Evolutionary conservation across 2,113 vertebrate genomes (phyloP).

Genomic region (Tympanuchus pallidicinctus): DNA sequence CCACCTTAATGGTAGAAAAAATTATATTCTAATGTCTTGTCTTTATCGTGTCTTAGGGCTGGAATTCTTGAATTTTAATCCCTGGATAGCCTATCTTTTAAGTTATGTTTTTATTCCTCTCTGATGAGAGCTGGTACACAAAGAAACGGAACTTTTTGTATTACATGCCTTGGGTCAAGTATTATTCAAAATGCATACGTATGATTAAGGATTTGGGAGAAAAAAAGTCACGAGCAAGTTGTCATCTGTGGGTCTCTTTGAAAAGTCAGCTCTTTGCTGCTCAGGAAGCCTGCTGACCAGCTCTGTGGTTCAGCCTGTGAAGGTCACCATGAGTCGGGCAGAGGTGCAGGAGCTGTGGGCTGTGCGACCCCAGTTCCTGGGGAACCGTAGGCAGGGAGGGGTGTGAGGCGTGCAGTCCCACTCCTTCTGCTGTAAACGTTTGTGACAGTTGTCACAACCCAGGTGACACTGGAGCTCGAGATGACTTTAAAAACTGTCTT

Average conservation of each 20-base stretch:
- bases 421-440: fast-evolving
- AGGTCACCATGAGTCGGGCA: not conserved
- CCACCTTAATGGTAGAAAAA: not conserved
- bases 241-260: not conserved
- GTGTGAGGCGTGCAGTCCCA: fast-evolving
- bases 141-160: not conserved
- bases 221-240: not conserved
- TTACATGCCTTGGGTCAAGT: not conserved
- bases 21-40: not conserved
- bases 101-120: not conserved
- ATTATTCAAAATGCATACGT: not conserved
- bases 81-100: not conserved
- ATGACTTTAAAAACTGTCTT: not conserved
- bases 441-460: not conserved
- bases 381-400: not conserved
- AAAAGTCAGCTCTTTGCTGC: not conserved
- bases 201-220: not conserved
- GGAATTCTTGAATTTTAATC: not conserved
- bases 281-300: not conserved
- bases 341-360: not conserved
- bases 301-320: fast-evolving
- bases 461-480: not conserved
- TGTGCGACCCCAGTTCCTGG: not conserved
- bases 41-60: not conserved
- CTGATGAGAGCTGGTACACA: not conserved